A percentile compares a stretch with the other conserved stretches of the same genome.
These are phyloP conservation scores for Drosophila simulans DNA, from an alignment of 1,140 invertebrate genomes.

Conservation along the genomic window DNA sequence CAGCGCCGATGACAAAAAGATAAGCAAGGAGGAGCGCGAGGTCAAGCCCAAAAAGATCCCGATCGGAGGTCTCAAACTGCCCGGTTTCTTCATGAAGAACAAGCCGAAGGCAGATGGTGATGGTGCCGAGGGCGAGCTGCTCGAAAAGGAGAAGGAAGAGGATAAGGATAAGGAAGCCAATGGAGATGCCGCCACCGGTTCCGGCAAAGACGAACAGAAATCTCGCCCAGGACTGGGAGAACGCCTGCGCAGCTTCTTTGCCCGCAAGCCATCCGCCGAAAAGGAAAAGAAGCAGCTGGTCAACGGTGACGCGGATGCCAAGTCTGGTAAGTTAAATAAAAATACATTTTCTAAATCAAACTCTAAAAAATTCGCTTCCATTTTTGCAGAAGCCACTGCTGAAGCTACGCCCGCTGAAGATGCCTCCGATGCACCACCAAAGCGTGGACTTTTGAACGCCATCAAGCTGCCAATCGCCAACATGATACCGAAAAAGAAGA, in stretches of 20 bases:
- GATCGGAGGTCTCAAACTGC: slow-evolving; percentile 93
- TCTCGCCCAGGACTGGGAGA: slow-evolving; percentile 67
- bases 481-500: slow-evolving; percentile 86
- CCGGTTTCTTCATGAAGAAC: slow-evolving; percentile 91
- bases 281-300: slow-evolving; percentile 69
- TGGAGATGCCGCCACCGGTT: slow-evolving; percentile 43
- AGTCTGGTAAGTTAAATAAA: slow-evolving; percentile 67
- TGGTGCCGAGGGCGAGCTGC: slow-evolving; percentile 84
- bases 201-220: slow-evolving; percentile 74
- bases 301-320: slow-evolving; percentile 75
- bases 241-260: slow-evolving; percentile 77
- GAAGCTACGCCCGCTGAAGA: slow-evolving; percentile 85
- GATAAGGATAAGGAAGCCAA: slow-evolving; percentile 65
- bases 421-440: slow-evolving; percentile 54
- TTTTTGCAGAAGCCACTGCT: slow-evolving; percentile 77
- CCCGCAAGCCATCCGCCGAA: slow-evolving; percentile 71
- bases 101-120: slow-evolving; percentile 86
- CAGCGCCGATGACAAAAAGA: slow-evolving; percentile 85
- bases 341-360: background rate
- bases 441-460: slow-evolving; percentile 86
- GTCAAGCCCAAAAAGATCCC: slow-evolving; percentile 92
- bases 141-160: slow-evolving; percentile 81
- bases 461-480: slow-evolving; percentile 88
- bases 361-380: background rate
- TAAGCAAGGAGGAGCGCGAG: slow-evolving; percentile 88